Base-by-base conservation (phyloP, 2,113 vertebrate species). In the Nestor notabilis region DNA sequence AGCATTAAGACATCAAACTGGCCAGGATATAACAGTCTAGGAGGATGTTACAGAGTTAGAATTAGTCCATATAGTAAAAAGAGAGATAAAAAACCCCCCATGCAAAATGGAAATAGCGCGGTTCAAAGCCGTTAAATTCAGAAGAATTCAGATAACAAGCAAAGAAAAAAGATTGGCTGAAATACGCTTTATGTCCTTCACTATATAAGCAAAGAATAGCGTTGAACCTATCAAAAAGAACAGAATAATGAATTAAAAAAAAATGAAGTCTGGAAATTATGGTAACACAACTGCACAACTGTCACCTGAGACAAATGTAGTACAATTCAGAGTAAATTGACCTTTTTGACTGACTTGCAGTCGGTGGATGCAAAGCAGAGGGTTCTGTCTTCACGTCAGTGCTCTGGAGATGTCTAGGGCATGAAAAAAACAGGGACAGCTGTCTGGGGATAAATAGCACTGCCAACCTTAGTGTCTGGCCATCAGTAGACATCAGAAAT, bases 201-300 rank as follows among this genome's bases (percentile, higher is more conserved):
- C 55, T 86, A 61, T 75, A 44, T 64, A 76, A 90, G 83, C n/a
- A 91, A 91, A 90, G 43, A 91, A 97, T 68, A 89, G 50, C 87
- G n/a, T 81, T 88, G n/a, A 61, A 80, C 80, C 37, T 94, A 82
- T 70, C 56, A 83, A 90, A 92, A 93, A 94, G 83, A 85, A 37
- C 21, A 61, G 78, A 95, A 89, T 70, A 94, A 85, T 79, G 91
- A 89, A 37, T 11, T 6, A 11, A 25, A 47, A 39, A 63, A n/a
- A 76, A 39, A 66, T 29, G 13, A 6, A 44, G 31, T 19, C 41
- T 93, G 61, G 82, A 93, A 80, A 56, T 80, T 83, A 89, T 53
- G 35, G 21, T 72, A 86, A 90, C 87, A 87, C 17, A 92, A 50
- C n/a, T 95, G 49, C 87, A 87, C 17, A 92, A 50, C n/a, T 95